These are phyloP conservation scores for Euschistus heros DNA, from an alignment of 1,140 invertebrate species.

Conservation along the genomic window DNA sequence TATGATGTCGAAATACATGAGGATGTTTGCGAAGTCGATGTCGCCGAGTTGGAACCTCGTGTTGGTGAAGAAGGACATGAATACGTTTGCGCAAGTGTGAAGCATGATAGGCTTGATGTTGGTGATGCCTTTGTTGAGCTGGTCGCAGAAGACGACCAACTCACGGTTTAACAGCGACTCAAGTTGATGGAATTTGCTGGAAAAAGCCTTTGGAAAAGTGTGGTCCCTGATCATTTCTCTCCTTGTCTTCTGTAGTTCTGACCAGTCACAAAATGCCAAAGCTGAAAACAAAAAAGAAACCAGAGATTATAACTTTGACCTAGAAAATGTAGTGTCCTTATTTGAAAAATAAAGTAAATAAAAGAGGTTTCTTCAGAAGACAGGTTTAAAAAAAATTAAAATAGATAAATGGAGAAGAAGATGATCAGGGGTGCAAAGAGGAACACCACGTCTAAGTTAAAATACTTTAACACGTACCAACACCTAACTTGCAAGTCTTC, in stretches of 20 bases:
- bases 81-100: conserved; percentile 55
- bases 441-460: too few species aligned
- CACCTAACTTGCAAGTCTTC: too few species aligned
- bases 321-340: too few species aligned
- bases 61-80: conserved; percentile 46
- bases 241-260: conserved; percentile 62
- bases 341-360: too few species aligned
- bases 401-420: too few species aligned
- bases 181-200: conserved; percentile 54
- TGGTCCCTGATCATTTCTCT: conserved; percentile 55
- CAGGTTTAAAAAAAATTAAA: too few species aligned
- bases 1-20: conserved; percentile 67
- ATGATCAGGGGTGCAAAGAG: too few species aligned
- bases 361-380: too few species aligned
- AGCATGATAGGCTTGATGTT: conserved; percentile 31
- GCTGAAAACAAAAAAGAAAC: conserved; percentile 47
- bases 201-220: conserved; percentile 59
- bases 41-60: conserved; percentile 57
- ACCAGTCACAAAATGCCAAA: conserved; percentile 77
- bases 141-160: conserved; percentile 44
- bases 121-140: conserved; percentile 33
- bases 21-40: conserved; percentile 49
- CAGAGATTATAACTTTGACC: too few species aligned
- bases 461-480: too few species aligned
- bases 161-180: conserved; percentile 51